Percentiles rank a stretch among this genome's conserved stretches.
phyloP scores from a whole-genome alignment of 2,113 vertebrate genomes.

The Progne subis region DNA sequence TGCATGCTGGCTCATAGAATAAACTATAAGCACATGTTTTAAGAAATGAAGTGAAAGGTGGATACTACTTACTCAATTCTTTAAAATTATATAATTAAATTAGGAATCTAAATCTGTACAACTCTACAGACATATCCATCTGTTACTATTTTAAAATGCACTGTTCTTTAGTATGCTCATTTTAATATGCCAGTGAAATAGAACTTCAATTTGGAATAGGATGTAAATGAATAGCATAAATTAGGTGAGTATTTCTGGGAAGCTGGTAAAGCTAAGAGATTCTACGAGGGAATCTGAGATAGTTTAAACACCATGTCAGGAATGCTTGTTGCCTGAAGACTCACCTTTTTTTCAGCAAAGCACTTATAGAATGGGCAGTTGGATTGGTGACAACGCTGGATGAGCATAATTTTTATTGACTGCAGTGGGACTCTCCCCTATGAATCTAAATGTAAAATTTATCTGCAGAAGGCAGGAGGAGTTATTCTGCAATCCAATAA shows the following conservation, averaged over 20 bases:
- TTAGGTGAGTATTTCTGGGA: background rate
- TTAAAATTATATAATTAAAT: background rate
- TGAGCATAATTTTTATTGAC: slow-evolving; percentile 39
- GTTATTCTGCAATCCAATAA: slow-evolving; percentile 7
- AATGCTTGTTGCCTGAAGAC: background rate
- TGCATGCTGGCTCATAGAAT: background rate
- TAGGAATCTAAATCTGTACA: background rate
- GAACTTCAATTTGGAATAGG: background rate
- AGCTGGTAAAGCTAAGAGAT: background rate
- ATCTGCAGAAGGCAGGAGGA: slow-evolving; percentile 45
- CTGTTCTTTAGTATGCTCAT: background rate
- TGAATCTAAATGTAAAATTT: slow-evolving; percentile 53
- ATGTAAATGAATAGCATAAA: slow-evolving; percentile 15
- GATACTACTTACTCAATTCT: background rate
- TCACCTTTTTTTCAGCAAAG: background rate
- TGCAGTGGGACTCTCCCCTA: background rate
- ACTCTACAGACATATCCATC: background rate
- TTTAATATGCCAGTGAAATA: slow-evolving; percentile 18
- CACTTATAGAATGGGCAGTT: background rate
- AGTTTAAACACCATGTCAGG: background rate
- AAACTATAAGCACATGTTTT: background rate
- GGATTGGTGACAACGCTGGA: background rate
- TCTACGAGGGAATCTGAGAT: background rate
- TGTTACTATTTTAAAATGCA: slow-evolving; percentile 18
- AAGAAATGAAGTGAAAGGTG: background rate